Evolutionary conservation across 2,797 vertebrate species (phyloP).

Genomic region (Lutjanus argentimaculatus): DNA sequence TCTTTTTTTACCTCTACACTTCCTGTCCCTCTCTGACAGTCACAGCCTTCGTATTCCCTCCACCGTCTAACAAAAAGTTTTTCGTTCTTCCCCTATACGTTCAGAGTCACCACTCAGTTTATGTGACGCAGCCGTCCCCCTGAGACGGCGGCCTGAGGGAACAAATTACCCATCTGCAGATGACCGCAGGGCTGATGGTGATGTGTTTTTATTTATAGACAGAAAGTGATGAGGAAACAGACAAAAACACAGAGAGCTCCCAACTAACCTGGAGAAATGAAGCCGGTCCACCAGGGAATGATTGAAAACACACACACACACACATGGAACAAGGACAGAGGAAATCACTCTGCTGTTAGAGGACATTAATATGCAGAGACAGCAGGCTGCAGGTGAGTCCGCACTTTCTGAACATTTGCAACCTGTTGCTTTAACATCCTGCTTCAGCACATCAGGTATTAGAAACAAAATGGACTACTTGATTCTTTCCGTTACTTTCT

Average conservation of each 20-base stretch:
- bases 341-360: neutral
- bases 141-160: constrained; percentile 48
- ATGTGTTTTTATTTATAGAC: constrained; percentile 66
- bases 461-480: too few relatives aligned
- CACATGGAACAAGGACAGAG: constrained; percentile 15
- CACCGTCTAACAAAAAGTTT: neutral
- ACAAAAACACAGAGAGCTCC: constrained; percentile 31
- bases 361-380: constrained; percentile 12
- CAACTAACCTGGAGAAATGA: constrained; percentile 20
- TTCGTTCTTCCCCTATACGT: neutral
- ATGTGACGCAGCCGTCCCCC: neutral
- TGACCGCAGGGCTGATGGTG: constrained; percentile 36
- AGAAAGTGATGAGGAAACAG: constrained; percentile 24
- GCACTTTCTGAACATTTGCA: neutral
- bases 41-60: neutral
- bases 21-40: neutral
- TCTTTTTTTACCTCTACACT: neutral
- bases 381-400: neutral
- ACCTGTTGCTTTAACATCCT: too few relatives aligned
- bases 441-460: too few relatives aligned
- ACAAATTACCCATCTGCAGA: constrained; percentile 39
- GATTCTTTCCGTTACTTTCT: too few relatives aligned
- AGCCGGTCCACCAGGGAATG: constrained; percentile 32
- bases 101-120: constrained; percentile 9
- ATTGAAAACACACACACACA: constrained; percentile 19